Evolutionary conservation across 2,113 vertebrate genomes (phyloP).

Genomic region (Odocoileus virginianus): DNA sequence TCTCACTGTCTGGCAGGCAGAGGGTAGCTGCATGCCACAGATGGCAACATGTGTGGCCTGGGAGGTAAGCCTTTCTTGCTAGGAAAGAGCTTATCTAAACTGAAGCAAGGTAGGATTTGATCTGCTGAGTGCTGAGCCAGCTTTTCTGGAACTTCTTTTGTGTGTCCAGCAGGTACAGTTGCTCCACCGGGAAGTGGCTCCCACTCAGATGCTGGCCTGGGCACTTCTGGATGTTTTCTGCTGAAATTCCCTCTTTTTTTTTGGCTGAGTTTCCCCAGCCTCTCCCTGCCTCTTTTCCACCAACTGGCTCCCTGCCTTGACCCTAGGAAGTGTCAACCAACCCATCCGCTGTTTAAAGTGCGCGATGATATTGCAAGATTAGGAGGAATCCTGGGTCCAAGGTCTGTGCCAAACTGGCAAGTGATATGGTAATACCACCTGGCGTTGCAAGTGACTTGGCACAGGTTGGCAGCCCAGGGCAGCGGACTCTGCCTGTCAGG

Average conservation of each 20-base stretch:
- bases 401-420: background rate
- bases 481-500: background rate
- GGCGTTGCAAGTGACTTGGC: background rate
- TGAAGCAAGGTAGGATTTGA: background rate
- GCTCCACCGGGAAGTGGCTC: background rate
- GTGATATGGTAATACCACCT: accelerated
- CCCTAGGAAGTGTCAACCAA: background rate
- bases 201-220: background rate
- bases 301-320: too few relatives aligned
- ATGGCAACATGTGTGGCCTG: accelerated
- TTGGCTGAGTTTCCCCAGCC: background rate
- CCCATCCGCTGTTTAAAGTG: background rate
- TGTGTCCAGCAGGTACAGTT: background rate
- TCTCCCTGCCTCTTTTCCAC: background rate
- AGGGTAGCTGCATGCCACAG: background rate
- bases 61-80: background rate
- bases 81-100: background rate
- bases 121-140: background rate
- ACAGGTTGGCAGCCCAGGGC: background rate
- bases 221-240: background rate
- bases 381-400: background rate
- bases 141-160: background rate
- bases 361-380: background rate
- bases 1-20: background rate
- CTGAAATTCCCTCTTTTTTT: background rate